Percentiles rank a stretch among this genome's conserved stretches.
Conservation (phyloP, 2,888 invertebrate genomes). For the Ditylenchus weischeri region DNA sequence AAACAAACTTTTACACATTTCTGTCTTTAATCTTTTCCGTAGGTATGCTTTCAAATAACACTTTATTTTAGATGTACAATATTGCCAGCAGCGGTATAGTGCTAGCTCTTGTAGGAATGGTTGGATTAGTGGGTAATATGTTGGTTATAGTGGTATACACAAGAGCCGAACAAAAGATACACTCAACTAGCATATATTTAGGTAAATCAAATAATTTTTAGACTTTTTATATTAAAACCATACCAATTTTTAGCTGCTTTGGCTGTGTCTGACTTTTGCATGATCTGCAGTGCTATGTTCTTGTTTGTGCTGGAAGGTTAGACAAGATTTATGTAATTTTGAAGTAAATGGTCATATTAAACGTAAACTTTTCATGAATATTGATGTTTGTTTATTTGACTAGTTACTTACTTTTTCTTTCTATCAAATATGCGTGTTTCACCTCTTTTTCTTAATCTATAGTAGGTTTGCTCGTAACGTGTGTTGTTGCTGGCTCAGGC, state of each 20-base stretch:
- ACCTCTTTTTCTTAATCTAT: too few relatives aligned
- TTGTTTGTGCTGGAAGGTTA: slow-evolving; percentile 54
- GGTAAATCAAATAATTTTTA: not conserved
- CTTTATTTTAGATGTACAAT: slow-evolving; percentile 50
- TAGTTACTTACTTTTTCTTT: too few relatives aligned
- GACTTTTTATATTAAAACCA: not conserved
- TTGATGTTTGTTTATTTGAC: too few relatives aligned
- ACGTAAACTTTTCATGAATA: too few relatives aligned
- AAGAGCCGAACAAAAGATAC: slow-evolving; percentile 38
- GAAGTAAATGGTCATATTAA: too few relatives aligned
- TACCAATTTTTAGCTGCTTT: slow-evolving; percentile 36
- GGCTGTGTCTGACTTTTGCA: slow-evolving; percentile 52
- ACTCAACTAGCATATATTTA: slow-evolving; percentile 53
- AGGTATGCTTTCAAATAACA: too few relatives aligned
- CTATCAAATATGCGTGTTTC: too few relatives aligned
- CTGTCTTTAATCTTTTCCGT: too few relatives aligned
- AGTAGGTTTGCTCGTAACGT: too few relatives aligned
- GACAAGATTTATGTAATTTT: too few relatives aligned
- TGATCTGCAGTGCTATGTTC: slow-evolving; percentile 57
- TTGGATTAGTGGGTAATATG: slow-evolving; percentile 51
- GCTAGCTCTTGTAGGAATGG: slow-evolving; percentile 48
- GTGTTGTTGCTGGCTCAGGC: too few relatives aligned
- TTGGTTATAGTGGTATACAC: slow-evolving; percentile 52
- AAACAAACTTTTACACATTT: too few relatives aligned
- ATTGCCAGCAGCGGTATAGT: slow-evolving; percentile 53